These are phyloP conservation scores for Leptestheria dahalacensis DNA, from an alignment of 1,140 invertebrate genomes.

Conservation along the genomic window DNA sequence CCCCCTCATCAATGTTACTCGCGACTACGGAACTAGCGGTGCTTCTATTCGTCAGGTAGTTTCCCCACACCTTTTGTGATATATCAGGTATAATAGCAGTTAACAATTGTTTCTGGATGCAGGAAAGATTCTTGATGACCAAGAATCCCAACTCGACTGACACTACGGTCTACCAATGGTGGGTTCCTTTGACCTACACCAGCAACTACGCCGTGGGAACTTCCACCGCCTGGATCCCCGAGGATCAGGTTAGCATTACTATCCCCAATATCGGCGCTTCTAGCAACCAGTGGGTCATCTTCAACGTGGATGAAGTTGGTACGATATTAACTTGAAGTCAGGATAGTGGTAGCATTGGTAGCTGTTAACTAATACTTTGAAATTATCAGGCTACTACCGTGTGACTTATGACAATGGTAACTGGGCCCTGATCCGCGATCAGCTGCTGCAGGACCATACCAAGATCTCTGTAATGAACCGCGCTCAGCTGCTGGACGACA, in stretches of 20 bases:
- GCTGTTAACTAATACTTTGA: neutral
- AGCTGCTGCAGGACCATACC: constrained; percentile 40
- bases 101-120: neutral
- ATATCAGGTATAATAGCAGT: neutral
- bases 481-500: constrained; percentile 76
- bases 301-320: constrained; percentile 16
- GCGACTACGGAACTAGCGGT: constrained; percentile 41
- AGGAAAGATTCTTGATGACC: constrained; percentile 12
- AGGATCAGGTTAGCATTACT: neutral
- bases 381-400: constrained; percentile 51
- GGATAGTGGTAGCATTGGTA: neutral
- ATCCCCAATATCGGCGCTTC: neutral
- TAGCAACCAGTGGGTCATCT: constrained; percentile 11
- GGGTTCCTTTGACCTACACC: constrained; percentile 17
- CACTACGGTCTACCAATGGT: constrained; percentile 14
- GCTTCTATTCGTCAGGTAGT: constrained; percentile 41
- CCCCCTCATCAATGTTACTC: constrained; percentile 57
- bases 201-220: constrained; percentile 4
- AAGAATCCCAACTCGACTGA: constrained; percentile 14
- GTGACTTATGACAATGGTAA: constrained; percentile 66
- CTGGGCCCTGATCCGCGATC: constrained; percentile 53
- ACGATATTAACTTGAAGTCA: neutral
- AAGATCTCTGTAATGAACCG: constrained; percentile 58
- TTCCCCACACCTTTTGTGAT: neutral
- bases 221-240: neutral